These are phyloP conservation scores for Lycophotia porphyrea DNA, from an alignment of 2,888 invertebrate species.

Conservation along the genomic window DNA sequence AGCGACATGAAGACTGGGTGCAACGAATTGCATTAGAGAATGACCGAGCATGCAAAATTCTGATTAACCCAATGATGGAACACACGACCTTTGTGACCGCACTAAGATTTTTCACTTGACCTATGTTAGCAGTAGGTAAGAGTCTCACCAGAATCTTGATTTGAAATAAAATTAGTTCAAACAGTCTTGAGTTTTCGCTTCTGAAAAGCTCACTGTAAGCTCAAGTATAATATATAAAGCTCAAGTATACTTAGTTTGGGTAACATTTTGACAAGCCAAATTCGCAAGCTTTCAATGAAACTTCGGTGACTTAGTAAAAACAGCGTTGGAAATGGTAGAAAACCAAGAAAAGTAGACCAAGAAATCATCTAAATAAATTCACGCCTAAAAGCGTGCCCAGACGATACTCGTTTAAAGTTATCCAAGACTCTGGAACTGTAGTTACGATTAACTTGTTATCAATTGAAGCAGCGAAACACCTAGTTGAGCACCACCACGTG, in stretches of 20 bases:
- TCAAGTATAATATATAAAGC: no score
- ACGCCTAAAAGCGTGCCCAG: not conserved
- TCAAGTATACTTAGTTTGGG: not conserved
- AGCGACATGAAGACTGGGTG: conserved; percentile 60
- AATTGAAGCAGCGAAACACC: not conserved
- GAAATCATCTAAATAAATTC: not conserved
- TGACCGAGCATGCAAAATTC: conserved; percentile 69
- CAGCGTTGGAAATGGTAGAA: not conserved
- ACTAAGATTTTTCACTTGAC: not conserved
- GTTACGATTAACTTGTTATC: not conserved
- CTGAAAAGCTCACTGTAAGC: not conserved
- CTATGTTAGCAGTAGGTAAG: not conserved
- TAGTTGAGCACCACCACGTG: not conserved
- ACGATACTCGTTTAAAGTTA: not conserved
- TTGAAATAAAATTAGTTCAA: not conserved
- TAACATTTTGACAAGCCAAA: no score
- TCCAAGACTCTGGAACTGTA: not conserved
- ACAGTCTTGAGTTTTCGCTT: not conserved
- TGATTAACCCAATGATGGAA: conserved; percentile 62
- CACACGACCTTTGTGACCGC: conserved; percentile 59
- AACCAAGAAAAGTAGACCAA: not conserved
- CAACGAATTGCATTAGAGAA: conserved; percentile 64
- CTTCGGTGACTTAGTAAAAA: not conserved
- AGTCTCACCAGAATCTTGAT: not conserved
- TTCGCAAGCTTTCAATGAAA: not conserved